Percentiles rank a stretch among this genome's conserved stretches.
Evolutionary conservation across 2,888 invertebrate genomes (phyloP).

Genomic region (Conus canariensis): DNA sequence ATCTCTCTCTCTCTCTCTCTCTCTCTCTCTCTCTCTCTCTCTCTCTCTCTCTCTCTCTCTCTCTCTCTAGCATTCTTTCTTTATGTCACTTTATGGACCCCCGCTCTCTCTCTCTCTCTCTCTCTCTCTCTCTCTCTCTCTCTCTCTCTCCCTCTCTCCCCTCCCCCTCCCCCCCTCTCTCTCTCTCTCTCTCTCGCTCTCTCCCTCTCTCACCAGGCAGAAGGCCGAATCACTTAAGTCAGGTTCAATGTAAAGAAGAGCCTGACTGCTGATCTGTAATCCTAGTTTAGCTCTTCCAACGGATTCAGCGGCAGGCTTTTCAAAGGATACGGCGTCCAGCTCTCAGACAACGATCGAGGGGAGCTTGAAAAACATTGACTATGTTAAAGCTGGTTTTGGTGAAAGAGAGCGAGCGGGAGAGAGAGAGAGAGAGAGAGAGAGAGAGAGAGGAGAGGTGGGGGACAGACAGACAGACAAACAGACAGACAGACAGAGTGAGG

Average conservation of each 20-base stretch:
- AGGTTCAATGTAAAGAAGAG: too few species aligned
- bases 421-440: not conserved
- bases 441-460: not conserved
- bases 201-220: not conserved
- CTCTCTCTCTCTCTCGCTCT: not conserved
- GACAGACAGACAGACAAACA: not conserved
- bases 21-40: not conserved
- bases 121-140: slow-evolving; percentile 6
- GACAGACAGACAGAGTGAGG: not conserved
- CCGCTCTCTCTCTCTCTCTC: too few species aligned
- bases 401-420: too few species aligned
- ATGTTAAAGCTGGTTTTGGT: too few species aligned
- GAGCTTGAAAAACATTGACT: too few species aligned
- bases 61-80: not conserved
- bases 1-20: not conserved
- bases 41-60: not conserved
- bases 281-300: not conserved
- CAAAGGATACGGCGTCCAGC: too few species aligned
- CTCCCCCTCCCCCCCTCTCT: too few species aligned
- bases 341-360: too few species aligned
- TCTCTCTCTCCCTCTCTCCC: not conserved
- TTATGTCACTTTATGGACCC: too few species aligned
- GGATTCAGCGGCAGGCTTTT: too few species aligned
- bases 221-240: too few species aligned
- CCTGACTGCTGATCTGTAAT: not conserved